Percentiles rank a stretch among this genome's conserved stretches.
phyloP scores from a whole-genome alignment of 2,797 vertebrate genomes.

The Propithecus deckenii region DNA sequence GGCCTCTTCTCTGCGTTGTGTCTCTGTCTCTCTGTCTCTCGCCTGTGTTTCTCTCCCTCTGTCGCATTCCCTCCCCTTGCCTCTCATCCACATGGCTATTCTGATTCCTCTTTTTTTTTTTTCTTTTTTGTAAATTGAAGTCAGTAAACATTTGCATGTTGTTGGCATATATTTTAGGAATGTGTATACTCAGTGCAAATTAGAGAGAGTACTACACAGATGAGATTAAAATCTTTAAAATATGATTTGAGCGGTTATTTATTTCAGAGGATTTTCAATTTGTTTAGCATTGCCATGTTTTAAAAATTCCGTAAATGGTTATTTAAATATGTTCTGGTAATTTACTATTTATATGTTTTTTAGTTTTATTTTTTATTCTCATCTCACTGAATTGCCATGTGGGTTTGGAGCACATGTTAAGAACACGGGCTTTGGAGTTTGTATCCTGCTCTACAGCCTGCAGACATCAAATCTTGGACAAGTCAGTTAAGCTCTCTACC shows the following conservation, averaged over 20 bases:
- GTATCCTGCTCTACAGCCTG: background rate
- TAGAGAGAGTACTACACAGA: slow-evolving; percentile 56
- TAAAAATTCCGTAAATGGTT: slow-evolving; percentile 59
- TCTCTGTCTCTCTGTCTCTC: slow-evolving; percentile 17
- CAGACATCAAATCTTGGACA: background rate
- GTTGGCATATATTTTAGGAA: slow-evolving; percentile 80
- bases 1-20: background rate
- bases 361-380: slow-evolving; percentile 43
- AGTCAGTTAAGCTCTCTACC: background rate
- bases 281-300: slow-evolving; percentile 52
- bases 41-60: background rate
- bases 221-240: slow-evolving; percentile 72
- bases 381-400: background rate
- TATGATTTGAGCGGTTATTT: slow-evolving; percentile 59
- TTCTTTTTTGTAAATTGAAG: slow-evolving; percentile 76
- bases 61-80: background rate
- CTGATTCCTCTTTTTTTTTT: slow-evolving; percentile 52
- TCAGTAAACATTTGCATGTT: slow-evolving; percentile 76
- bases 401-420: background rate
- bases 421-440: background rate
- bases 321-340: slow-evolving; percentile 51
- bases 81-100: slow-evolving; percentile 72
- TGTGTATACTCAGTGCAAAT: slow-evolving; percentile 66
- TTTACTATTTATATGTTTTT: background rate
- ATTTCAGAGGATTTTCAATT: slow-evolving; percentile 56